Percentiles rank a stretch among this genome's conserved stretches.
phyloP scores from a whole-genome alignment of 2,113 vertebrate species.

The Coptodon bakossiorum region DNA sequence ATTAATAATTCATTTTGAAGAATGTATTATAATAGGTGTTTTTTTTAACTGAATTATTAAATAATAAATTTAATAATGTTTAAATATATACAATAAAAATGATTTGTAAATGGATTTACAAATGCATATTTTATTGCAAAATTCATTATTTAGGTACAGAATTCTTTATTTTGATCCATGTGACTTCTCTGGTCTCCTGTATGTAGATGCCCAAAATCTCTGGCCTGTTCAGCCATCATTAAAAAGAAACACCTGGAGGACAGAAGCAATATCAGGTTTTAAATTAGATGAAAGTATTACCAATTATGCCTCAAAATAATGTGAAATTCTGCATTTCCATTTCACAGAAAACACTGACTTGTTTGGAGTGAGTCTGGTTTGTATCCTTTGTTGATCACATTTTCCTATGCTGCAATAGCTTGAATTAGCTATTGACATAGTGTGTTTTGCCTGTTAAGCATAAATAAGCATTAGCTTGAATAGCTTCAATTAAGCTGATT shows the following conservation, averaged over 20 bases:
- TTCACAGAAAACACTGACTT: background rate
- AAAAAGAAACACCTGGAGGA: background rate
- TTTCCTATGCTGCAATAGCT: background rate
- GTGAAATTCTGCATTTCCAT: background rate
- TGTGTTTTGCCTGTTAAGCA: too few relatives aligned
- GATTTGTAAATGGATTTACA: background rate
- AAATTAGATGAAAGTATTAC: background rate
- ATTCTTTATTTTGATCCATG: background rate
- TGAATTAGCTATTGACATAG: too few relatives aligned
- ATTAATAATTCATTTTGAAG: background rate
- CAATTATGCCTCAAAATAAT: background rate
- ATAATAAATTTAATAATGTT: background rate
- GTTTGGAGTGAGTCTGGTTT: background rate
- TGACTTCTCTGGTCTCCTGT: background rate
- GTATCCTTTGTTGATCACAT: background rate
- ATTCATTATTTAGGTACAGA: background rate
- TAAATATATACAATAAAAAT: background rate
- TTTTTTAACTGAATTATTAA: background rate
- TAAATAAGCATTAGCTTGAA: too few relatives aligned
- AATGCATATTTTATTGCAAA: background rate
- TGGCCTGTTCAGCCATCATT: background rate
- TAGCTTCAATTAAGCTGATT: background rate
- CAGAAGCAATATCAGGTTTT: background rate
- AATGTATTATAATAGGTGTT: background rate
- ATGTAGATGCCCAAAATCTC: background rate